These are phyloP conservation scores for Montipora cactus DNA, from an alignment of 64 coral and sea anemone genomes.

Conservation along the genomic window DNA sequence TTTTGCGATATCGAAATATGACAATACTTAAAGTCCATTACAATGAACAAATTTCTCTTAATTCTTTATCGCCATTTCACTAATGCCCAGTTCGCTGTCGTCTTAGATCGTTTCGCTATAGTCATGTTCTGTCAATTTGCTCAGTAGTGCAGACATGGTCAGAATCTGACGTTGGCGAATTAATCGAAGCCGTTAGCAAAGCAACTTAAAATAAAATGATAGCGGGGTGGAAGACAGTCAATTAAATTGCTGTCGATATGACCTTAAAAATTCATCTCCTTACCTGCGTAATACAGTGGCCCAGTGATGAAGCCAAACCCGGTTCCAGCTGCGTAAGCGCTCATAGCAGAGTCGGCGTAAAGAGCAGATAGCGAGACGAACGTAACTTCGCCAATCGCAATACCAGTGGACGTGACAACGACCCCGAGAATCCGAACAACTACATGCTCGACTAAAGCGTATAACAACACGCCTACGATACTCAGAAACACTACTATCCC, in stretches of 20 bases:
- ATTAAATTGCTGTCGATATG: not conserved
- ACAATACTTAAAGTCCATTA: too few relatives aligned
- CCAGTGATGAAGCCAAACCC: constrained; percentile 44
- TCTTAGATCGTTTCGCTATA: too few relatives aligned
- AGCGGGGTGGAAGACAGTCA: not conserved
- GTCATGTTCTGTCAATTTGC: too few relatives aligned
- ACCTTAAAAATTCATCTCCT: not conserved
- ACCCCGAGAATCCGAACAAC: constrained; percentile 36
- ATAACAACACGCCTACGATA: constrained; percentile 30
- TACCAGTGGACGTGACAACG: constrained; percentile 10
- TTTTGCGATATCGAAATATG: too few relatives aligned
- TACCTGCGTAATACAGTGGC: constrained; percentile 65
- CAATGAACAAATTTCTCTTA: too few relatives aligned
- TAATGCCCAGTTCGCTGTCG: too few relatives aligned
- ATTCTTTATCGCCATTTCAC: too few relatives aligned
- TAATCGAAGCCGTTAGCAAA: too few relatives aligned
- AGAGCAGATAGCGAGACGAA: constrained; percentile 37
- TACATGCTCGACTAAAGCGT: constrained; percentile 4
- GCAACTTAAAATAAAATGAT: too few relatives aligned
- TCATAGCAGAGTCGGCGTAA: constrained; percentile 3
- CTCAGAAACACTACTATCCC: not conserved
- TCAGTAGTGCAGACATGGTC: too few relatives aligned
- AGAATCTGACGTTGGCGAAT: too few relatives aligned
- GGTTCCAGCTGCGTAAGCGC: constrained; percentile 23
- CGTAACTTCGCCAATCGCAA: constrained; percentile 28